Evolutionary conservation across 2,113 vertebrate species (phyloP).

Genomic region (Bubo bubo): DNA sequence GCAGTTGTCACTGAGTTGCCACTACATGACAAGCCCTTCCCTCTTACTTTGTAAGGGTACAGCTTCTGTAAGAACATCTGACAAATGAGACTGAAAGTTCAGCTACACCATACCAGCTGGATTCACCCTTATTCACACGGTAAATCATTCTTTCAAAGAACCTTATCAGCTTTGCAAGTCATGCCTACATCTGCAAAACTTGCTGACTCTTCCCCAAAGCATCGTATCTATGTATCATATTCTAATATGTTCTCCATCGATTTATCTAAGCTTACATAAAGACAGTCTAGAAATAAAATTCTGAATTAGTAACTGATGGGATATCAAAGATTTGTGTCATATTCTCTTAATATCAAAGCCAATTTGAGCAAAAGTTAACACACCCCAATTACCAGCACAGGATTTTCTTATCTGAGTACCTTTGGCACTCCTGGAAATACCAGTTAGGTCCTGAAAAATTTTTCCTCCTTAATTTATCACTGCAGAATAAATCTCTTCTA

Average conservation of each 20-base stretch:
- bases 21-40: neutral
- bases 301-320: neutral
- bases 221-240: neutral
- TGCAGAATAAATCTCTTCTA: neutral
- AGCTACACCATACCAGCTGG: neutral
- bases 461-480: neutral
- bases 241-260: neutral
- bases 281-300: neutral
- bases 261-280: neutral
- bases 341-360: neutral
- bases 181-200: neutral
- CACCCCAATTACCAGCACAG: neutral
- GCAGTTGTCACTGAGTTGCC: neutral
- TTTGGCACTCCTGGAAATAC: neutral
- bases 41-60: neutral
- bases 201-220: neutral
- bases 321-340: neutral
- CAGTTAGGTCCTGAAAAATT: neutral
- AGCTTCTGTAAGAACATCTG: neutral
- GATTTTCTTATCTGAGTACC: neutral
- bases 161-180: neutral
- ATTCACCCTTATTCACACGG: neutral
- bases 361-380: neutral
- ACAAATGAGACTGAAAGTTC: neutral
- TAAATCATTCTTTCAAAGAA: neutral